A percentile compares a stretch with the other conserved stretches of the same genome.
Evolutionary conservation across 2,888 invertebrate species (phyloP).

Genomic region (Ellobium chinense): DNA sequence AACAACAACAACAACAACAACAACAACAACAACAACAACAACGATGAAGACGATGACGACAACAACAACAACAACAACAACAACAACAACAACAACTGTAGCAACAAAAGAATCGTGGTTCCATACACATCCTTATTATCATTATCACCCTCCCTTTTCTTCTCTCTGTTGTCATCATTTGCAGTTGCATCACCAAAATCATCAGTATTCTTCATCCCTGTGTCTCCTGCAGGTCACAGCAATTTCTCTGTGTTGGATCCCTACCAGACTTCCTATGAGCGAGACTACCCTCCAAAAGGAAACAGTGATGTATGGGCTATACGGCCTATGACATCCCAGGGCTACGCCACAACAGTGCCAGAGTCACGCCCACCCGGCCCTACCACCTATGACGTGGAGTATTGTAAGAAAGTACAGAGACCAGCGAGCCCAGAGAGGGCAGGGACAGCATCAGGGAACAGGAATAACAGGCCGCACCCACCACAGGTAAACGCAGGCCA

Average conservation of each 20-base stretch:
- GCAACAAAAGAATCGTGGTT: too few relatives aligned
- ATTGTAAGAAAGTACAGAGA: slow-evolving; percentile 51
- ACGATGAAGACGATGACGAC: too few relatives aligned
- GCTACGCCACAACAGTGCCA: slow-evolving; percentile 56
- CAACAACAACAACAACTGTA: too few relatives aligned
- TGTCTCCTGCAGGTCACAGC: slow-evolving; percentile 24
- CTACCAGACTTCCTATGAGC: slow-evolving; percentile 66
- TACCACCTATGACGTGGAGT: slow-evolving; percentile 64
- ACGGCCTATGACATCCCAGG: slow-evolving; percentile 70
- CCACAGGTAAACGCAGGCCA: slow-evolving; percentile 61
- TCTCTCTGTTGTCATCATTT: not conserved
- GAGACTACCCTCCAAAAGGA: slow-evolving; percentile 63
- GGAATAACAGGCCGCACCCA: slow-evolving; percentile 74
- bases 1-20: too few relatives aligned
- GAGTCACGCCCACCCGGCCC: slow-evolving; percentile 56
- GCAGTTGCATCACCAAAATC: not conserved
- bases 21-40: too few relatives aligned
- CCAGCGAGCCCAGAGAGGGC: slow-evolving; percentile 61
- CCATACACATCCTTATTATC: not conserved
- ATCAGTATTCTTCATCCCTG: too few relatives aligned
- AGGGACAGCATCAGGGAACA: slow-evolving; percentile 66
- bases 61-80: too few relatives aligned
- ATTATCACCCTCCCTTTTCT: not conserved
- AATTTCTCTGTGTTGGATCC: slow-evolving; percentile 42
- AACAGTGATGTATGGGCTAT: slow-evolving; percentile 59